These are phyloP conservation scores for Aplocera efformata DNA, from an alignment of 2,888 invertebrate genomes.

Conservation along the genomic window DNA sequence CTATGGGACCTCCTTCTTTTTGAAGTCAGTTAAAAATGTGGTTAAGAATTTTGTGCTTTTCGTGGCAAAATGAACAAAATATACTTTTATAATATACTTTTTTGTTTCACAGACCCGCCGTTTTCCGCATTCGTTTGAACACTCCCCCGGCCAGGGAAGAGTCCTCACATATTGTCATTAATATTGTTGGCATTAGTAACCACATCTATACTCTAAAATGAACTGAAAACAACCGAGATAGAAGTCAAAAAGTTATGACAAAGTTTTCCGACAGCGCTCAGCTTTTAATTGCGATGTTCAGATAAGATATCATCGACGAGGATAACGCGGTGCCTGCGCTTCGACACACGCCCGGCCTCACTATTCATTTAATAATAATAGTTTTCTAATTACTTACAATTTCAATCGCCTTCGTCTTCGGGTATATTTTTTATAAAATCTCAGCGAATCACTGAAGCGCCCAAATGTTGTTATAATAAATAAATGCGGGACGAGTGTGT, in stretches of 20 bases:
- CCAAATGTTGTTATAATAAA: background rate
- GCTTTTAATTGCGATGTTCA: slow-evolving; percentile 9
- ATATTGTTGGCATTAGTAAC: slow-evolving; percentile 2
- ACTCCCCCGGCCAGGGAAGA: too few species aligned
- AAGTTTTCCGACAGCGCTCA: background rate
- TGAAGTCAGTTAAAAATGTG: too few species aligned
- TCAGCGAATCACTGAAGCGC: slow-evolving; percentile 1
- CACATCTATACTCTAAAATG: background rate
- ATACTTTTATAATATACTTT: too few species aligned
- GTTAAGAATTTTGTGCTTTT: too few species aligned
- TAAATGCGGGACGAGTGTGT: background rate
- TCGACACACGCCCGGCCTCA: too few species aligned
- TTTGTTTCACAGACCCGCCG: too few species aligned
- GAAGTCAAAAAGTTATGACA: background rate
- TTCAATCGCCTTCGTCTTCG: background rate
- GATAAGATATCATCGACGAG: slow-evolving; percentile 8
- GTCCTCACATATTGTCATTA: background rate
- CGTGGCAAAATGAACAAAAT: too few species aligned
- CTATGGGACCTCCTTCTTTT: too few species aligned
- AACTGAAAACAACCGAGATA: background rate
- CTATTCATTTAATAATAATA: too few species aligned
- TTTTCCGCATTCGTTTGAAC: too few species aligned
- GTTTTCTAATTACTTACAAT: slow-evolving; percentile 1
- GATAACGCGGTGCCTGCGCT: slow-evolving; percentile 5
- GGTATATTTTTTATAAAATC: background rate